A percentile compares a stretch with the other conserved stretches of the same genome.
Evolutionary conservation across 2,797 vertebrate genomes (phyloP).

Genomic region (Decapterus maruadsi): DNA sequence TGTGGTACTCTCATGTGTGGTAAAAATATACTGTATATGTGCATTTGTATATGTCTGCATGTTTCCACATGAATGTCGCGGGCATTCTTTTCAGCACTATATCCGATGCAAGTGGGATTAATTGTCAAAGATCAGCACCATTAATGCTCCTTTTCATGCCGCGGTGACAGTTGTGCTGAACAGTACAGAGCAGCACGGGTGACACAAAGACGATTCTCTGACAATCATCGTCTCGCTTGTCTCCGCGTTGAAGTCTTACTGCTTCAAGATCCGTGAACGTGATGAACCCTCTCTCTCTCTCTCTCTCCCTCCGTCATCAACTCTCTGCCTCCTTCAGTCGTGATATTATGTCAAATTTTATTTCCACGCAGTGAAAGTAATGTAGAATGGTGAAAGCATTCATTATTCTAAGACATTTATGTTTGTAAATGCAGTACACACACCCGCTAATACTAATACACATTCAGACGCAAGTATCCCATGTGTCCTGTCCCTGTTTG

Average conservation of each 20-base stretch:
- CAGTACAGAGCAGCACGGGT: slow-evolving; percentile 36
- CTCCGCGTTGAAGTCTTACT: slow-evolving; percentile 39
- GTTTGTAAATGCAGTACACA: slow-evolving; percentile 41
- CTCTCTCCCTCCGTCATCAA: slow-evolving; percentile 35
- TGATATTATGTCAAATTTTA: slow-evolving; percentile 40
- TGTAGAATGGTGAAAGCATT: slow-evolving; percentile 24
- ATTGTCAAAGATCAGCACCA: slow-evolving; percentile 71
- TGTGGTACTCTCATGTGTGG: background rate
- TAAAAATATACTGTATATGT: slow-evolving; percentile 1
- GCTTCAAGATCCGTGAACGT: slow-evolving; percentile 44
- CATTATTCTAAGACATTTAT: slow-evolving; percentile 55
- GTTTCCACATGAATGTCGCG: slow-evolving; percentile 3
- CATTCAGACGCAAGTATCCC: slow-evolving; percentile 66
- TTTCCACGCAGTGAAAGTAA: slow-evolving; percentile 35
- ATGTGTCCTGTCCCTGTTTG: slow-evolving; percentile 76
- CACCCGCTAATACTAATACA: slow-evolving; percentile 18
- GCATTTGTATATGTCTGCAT: background rate
- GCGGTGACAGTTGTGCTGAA: slow-evolving; percentile 56
- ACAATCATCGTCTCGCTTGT: slow-evolving; percentile 50
- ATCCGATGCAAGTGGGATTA: slow-evolving; percentile 64
- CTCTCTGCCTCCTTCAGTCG: slow-evolving; percentile 31
- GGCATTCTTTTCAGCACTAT: slow-evolving; percentile 39
- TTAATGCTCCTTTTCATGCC: slow-evolving; percentile 64
- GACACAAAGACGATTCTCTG: slow-evolving; percentile 66
- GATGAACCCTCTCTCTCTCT: slow-evolving; percentile 48